phyloP scores from a whole-genome alignment of 2,797 vertebrate genomes.

The Lagodon rhomboides region DNA sequence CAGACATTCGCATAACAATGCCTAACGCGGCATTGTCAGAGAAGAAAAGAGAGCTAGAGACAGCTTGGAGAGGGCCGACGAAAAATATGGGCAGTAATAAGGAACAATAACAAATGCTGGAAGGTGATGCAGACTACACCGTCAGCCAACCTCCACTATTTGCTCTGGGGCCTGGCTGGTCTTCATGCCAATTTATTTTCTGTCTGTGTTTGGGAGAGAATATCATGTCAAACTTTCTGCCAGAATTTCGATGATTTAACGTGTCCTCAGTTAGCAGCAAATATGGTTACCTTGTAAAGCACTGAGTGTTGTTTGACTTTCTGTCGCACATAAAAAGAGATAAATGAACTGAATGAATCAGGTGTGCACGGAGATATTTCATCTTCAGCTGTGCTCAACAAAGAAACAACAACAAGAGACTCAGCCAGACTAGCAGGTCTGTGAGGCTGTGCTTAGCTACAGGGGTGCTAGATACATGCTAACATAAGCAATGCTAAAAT shows the following conservation, averaged over 20 bases:
- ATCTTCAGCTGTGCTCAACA: neutral
- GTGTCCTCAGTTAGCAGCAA: slow-evolving; percentile 44
- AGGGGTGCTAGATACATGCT: neutral
- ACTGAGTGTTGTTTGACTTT: slow-evolving; percentile 30
- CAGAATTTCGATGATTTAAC: slow-evolving; percentile 57
- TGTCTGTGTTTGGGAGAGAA: slow-evolving; percentile 61
- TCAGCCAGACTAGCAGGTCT: neutral
- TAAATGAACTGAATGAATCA: slow-evolving; percentile 12
- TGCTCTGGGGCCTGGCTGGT: slow-evolving; percentile 65
- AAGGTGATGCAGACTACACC: slow-evolving; percentile 61
- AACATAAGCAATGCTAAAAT: neutral
- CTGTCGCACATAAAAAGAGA: slow-evolving; percentile 4
- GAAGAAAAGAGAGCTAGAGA: slow-evolving; percentile 29
- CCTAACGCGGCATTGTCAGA: slow-evolving; percentile 28
- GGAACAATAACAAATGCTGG: slow-evolving; percentile 75
- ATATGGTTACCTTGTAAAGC: slow-evolving; percentile 42
- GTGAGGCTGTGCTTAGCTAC: neutral
- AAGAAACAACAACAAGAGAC: neutral
- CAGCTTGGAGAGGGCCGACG: slow-evolving; percentile 55
- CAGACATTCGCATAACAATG: slow-evolving; percentile 57
- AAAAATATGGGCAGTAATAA: slow-evolving; percentile 75
- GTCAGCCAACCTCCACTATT: slow-evolving; percentile 68
- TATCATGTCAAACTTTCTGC: slow-evolving; percentile 61
- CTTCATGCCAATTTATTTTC: slow-evolving; percentile 62
- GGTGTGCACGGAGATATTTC: neutral